phyloP scores from a whole-genome alignment of 2,888 invertebrate genomes.

The Eupeodes latifasciatus region DNA sequence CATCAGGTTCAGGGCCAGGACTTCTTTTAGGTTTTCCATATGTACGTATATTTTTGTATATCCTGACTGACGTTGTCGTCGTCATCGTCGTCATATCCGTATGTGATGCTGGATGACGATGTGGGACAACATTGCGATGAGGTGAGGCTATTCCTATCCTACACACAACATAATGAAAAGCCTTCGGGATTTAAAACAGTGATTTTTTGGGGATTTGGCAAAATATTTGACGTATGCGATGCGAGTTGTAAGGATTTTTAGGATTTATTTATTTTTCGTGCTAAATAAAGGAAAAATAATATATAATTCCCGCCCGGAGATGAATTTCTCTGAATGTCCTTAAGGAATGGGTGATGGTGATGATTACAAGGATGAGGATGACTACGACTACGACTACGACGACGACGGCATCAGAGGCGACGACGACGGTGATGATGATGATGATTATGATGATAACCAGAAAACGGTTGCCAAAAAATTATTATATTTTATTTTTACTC shows the following conservation, averaged over 20 bases:
- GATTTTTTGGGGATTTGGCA: slow-evolving; percentile 68
- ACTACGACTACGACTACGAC: neutral
- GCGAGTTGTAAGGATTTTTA: slow-evolving; percentile 62
- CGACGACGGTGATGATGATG: neutral
- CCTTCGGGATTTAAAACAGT: slow-evolving; percentile 69
- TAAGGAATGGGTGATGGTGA: slow-evolving; percentile 18
- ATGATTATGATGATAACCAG: slow-evolving; percentile 17
- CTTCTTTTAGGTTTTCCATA: slow-evolving; percentile 30
- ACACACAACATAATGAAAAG: slow-evolving; percentile 68
- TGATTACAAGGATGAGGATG: neutral
- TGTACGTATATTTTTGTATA: slow-evolving; percentile 39
- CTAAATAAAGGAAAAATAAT: slow-evolving; percentile 70
- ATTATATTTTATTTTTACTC: slow-evolving; percentile 21
- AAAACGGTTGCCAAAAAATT: slow-evolving; percentile 57
- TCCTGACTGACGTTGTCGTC: slow-evolving; percentile 54
- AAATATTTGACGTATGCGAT: slow-evolving; percentile 68
- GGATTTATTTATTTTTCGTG: slow-evolving; percentile 71
- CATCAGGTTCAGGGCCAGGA: neutral
- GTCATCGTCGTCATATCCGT: slow-evolving; percentile 22
- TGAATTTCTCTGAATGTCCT: slow-evolving; percentile 63
- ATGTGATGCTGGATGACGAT: slow-evolving; percentile 53
- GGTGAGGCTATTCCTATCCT: neutral
- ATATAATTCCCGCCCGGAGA: slow-evolving; percentile 75
- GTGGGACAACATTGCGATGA: slow-evolving; percentile 61
- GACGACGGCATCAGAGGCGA: neutral